Evolutionary conservation across 2,113 vertebrate genomes (phyloP), one percentile per base, ranked within the genome.

Genomic region (Bubo scandiacus): DNA sequence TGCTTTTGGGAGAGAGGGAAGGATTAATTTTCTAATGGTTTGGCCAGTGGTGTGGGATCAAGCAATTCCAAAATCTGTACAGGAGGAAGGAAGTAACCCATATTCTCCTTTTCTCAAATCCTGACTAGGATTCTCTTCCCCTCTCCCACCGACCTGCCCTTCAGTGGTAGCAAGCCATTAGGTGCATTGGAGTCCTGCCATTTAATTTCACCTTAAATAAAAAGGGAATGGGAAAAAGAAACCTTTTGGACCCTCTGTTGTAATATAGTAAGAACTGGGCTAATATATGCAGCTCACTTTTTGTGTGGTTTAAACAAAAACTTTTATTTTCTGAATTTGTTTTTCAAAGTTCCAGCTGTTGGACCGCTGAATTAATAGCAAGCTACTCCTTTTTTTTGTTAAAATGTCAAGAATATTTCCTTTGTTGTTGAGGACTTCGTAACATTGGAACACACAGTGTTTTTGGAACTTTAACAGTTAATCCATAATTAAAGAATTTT

Each of bases 381-480:
- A 51, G 26, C 5, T 5, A 8, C 21, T 58, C 3, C 15, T 59
- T 40, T 81, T 49, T 49, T 22, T 15, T 16, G 6, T 68, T 61
- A 51, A 66, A 73, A 81, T 3, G 6, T 13, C 38, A 29, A 14
- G 32, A 58, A 27, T 3, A 3, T 49, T 78, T 32, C 45, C 5
- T 8, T 30, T 47, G 3, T 20, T 30, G 38, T 40, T 40, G 38
- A 27, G 40, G 34, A 34, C 22, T 81, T 68, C 34, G 2, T n/a
- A 55, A 27, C 4, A 3, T 1, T 4, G 18, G 3, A 72, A 15
- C 3, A 2, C 38, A 40, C 6, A 40, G 11, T 8, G 1, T 18
- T 84, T 81, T 65, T 49, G 2, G 62, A 40, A 9, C 25, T 40
- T 65, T 0, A 77, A 15, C 36, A 40, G 26, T 43, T 65, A 8